Base-by-base conservation (phyloP, 2,888 invertebrate species). In the Smittia aterrima region DNA sequence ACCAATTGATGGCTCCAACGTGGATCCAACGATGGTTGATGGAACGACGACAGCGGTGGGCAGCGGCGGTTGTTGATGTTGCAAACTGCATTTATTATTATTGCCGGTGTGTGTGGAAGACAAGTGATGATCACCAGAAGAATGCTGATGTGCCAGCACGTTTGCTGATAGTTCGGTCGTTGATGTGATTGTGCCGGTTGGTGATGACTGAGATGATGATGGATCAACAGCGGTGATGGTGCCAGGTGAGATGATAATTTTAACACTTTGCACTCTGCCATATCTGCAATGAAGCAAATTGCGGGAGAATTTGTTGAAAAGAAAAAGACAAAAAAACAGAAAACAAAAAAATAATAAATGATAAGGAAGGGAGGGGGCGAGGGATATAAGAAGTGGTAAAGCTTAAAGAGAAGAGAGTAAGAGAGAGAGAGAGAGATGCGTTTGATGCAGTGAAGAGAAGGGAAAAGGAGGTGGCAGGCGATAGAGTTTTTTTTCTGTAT, bases 251-350 rank as follows among this genome's bases (percentile, higher is more conserved):
- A 91, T 89, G 88, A 95, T 88, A 85, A 95, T 87, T 87, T 94
- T 95, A 88, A 95, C 94, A 89, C 93, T 95, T 88, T 96, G 96
- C 87, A 96, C 95, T 87, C 94, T 94, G 87, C 95, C 95, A 94
- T 95, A 95, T 88, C 95, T 95, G 88, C 75, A 87, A 87, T 80
- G 24, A 58, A 38, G 68, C 62, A 67, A 75, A 62, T 72, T 72
- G 72, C 72, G 62, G 62, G 62, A 70, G 20, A 41, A 40, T 71
- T 71, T 71, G 70, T 72, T 72, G 72, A 72, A 72, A 72, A 70
- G 70, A 70, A 68, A 73, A 66, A 74, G 41, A 32, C 32, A 32
- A 32, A 32, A 71, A 16, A 72, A 64, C 54, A 62, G 47, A 20
- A 41, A 40, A 40, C 38, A 62, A 27, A 47, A 24, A 47, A 41